A percentile compares a stretch with the other conserved stretches of the same genome.
phyloP scores from a whole-genome alignment of 2,888 invertebrate species.

The Lepas anatifera region DNA sequence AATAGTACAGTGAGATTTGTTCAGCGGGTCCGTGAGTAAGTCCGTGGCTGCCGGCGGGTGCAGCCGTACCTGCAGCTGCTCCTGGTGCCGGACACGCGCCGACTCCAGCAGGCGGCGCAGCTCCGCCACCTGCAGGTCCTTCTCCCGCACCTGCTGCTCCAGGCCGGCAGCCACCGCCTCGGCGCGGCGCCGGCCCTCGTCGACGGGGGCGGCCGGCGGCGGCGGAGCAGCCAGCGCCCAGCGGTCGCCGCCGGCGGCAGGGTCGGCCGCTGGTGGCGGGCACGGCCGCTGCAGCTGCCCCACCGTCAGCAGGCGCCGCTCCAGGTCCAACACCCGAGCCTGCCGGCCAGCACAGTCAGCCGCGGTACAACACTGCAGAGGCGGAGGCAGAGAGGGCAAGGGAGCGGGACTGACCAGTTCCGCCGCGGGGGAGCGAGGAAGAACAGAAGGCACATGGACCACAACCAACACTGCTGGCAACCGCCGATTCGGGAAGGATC shows the following conservation, averaged over 20 bases:
- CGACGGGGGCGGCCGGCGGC: neutral
- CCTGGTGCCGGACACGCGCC: neutral
- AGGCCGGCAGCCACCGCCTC: neutral
- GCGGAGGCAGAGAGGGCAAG: too few species aligned
- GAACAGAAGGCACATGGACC: too few species aligned
- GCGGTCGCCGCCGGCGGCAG: slow-evolving; percentile 2
- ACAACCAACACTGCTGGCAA: too few species aligned
- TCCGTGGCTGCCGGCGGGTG: too few species aligned
- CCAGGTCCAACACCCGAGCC: slow-evolving; percentile 2
- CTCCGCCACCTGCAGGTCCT: neutral
- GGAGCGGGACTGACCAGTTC: too few species aligned
- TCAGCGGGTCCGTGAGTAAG: too few species aligned
- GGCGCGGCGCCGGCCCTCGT: neutral
- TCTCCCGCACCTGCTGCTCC: slow-evolving; percentile 1
- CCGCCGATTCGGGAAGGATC: too few species aligned
- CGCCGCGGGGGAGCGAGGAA: too few species aligned
- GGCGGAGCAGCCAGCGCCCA: neutral
- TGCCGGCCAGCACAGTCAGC: too few species aligned
- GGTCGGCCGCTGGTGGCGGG: neutral
- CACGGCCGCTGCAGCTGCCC: neutral
- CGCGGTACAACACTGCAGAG: too few species aligned
- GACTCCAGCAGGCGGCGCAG: neutral
- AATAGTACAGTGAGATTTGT: too few species aligned
- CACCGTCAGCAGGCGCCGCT: neutral
- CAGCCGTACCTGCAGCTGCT: neutral